Base-by-base conservation (phyloP, 2,888 invertebrate genomes). In the Zygaena filipendulae region DNA sequence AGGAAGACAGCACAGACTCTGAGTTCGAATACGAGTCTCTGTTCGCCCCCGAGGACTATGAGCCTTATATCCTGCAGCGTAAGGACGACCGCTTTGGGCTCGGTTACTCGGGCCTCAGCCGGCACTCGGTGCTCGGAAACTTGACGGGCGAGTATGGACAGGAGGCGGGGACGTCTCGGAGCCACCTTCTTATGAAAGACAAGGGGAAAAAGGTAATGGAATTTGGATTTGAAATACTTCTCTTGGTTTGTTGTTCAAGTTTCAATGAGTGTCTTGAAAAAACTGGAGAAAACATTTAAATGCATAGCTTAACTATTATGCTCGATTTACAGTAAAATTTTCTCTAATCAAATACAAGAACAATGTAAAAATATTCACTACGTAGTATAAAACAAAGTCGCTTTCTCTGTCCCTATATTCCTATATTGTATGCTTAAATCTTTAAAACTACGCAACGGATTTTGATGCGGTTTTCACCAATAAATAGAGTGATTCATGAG, bases 1-100 rank as follows among this genome's bases (percentile, higher is more conserved):
- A 45, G 1, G 39, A 47, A 26, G 46, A 49, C 39, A 58, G 61
- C 14, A 63, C 70, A 1, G 79, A 72, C 9, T 82, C 84, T 0
- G 81, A 84, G 30, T 77, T 84, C 18, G 82, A 81, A 33, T 79
- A 80, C 11, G 81, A 84, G 3, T 74, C 86, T 1, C 81, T 87
- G 4, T 86, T 90, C 59, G 89, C 92, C 19, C 92, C 93, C 8
- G 88, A 90, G 52, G 93, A 95, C 54, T 89, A 89, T 52, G 90
- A 90, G 43, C 83, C 87, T 2, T 88, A 88, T 47, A 68, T 88
- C 11, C 81, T 86, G 29, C 75, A 79, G 14, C 86, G 90, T 18
- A 97, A 97, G 70, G 84, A 82, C 40, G 91, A 97, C 57, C 84
- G 83, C 6, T 92, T 91, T 56, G 93, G 92, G 0, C 74, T 93